Percentiles rank a stretch among this genome's conserved stretches.
Conservation (phyloP, 2,113 vertebrate species). For the Larimichthys crocea region DNA sequence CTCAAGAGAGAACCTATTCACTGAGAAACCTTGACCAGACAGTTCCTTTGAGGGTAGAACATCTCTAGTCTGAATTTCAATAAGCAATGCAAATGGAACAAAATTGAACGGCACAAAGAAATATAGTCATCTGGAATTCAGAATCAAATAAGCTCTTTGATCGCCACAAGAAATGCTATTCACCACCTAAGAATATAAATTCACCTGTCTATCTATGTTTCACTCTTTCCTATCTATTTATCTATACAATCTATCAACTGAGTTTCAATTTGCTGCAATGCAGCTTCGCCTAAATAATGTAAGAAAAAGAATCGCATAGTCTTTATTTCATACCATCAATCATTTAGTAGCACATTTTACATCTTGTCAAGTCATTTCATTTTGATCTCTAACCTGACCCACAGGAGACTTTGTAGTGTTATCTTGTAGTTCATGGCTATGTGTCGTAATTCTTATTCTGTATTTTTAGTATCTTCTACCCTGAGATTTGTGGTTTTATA, state of each 20-base stretch:
- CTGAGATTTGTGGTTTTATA: background rate
- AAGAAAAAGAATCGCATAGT: background rate
- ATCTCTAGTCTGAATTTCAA: conserved; percentile 62
- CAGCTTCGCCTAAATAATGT: background rate
- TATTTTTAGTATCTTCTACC: background rate
- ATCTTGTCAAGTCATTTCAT: background rate
- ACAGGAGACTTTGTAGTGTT: background rate
- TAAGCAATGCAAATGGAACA: conserved; percentile 24
- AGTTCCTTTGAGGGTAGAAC: conserved; percentile 49
- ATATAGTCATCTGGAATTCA: conserved; percentile 25
- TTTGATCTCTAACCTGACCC: background rate
- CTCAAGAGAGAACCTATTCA: conserved; percentile 43
- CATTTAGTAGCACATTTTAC: conserved; percentile 5
- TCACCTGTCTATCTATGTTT: background rate
- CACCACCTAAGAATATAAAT: background rate
- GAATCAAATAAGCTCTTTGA: conserved; percentile 54
- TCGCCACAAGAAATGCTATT: conserved; percentile 22
- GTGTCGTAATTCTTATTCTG: background rate
- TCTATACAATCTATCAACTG: background rate
- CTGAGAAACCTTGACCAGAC: conserved; percentile 71
- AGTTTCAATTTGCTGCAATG: background rate
- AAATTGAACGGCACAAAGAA: background rate
- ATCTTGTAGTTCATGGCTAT: background rate
- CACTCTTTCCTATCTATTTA: background rate
- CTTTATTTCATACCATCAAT: conserved; percentile 24